phyloP scores from a whole-genome alignment of 2,888 invertebrate genomes.

The Athrips mouffetella region DNA sequence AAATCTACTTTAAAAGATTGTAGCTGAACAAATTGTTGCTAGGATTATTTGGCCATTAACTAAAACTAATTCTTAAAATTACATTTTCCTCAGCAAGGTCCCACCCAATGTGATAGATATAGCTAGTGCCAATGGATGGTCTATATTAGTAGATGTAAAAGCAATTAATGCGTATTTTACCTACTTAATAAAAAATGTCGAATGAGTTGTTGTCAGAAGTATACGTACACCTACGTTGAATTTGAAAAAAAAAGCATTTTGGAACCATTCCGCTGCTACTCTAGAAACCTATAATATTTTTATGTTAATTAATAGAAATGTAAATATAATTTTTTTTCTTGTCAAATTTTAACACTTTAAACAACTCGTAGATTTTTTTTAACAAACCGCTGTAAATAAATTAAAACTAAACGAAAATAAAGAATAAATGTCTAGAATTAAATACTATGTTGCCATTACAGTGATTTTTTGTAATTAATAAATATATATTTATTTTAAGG shows the following conservation, averaged over 20 bases:
- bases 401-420: background rate
- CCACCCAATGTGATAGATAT: conserved; percentile 61
- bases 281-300: background rate
- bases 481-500: conserved; percentile 32
- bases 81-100: conserved; percentile 44
- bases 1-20: no score
- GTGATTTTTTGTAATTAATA: conserved; percentile 21
- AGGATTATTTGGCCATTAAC: background rate
- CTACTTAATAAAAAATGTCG: conserved; percentile 1
- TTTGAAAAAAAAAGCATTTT: background rate
- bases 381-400: conserved; percentile 11
- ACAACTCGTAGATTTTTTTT: no score
- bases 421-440: background rate
- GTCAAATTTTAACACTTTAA: no score
- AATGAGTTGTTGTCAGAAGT: background rate
- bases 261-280: background rate
- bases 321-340: no score
- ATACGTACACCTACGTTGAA: conserved; percentile 6
- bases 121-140: conserved; percentile 62
- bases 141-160: conserved; percentile 14
- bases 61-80: background rate
- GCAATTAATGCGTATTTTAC: conserved; percentile 2
- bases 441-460: conserved; percentile 20
- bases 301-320: background rate
- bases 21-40: background rate